These are phyloP conservation scores for Paedocypris micromegethes DNA, from an alignment of 2,797 vertebrate species.

Conservation along the genomic window DNA sequence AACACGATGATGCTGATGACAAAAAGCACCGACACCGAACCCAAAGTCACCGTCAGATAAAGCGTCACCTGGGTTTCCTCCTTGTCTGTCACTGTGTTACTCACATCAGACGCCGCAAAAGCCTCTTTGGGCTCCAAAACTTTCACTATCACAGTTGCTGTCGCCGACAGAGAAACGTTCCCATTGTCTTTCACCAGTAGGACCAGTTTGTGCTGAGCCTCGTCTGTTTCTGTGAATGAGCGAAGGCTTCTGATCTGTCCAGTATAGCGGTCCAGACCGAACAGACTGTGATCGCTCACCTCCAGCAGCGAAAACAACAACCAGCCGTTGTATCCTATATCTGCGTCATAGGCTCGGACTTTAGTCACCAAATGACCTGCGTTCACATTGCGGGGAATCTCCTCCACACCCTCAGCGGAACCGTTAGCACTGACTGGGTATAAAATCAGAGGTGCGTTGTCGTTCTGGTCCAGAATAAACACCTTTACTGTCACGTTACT, in stretches of 20 bases:
- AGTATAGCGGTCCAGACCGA: slow-evolving; percentile 55
- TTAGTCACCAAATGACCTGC: slow-evolving; percentile 50
- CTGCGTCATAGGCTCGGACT: slow-evolving; percentile 48
- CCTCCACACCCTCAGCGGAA: slow-evolving; percentile 42
- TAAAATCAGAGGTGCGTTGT: slow-evolving; percentile 60
- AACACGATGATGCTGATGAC: slow-evolving; percentile 26
- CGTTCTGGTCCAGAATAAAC: slow-evolving; percentile 69
- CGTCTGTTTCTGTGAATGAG: slow-evolving; percentile 55
- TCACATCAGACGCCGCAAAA: slow-evolving; percentile 54
- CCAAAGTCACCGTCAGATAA: no score
- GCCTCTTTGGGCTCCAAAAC: slow-evolving; percentile 57
- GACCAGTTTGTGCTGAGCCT: slow-evolving; percentile 51
- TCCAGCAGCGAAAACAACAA: slow-evolving; percentile 54
- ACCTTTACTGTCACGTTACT: slow-evolving; percentile 67
- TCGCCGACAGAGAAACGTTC: slow-evolving; percentile 55
- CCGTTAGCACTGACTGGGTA: slow-evolving; percentile 47
- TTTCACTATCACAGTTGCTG: slow-evolving; percentile 54
- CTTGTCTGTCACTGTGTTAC: slow-evolving; percentile 20
- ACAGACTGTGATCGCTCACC: slow-evolving; percentile 53
- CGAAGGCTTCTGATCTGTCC: slow-evolving; percentile 57
- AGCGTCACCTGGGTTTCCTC: no score
- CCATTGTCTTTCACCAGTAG: slow-evolving; percentile 59
- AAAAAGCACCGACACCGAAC: no score
- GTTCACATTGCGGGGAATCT: slow-evolving; percentile 47
- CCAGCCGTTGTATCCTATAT: slow-evolving; percentile 59